A percentile compares a stretch with the other conserved stretches of the same genome.
phyloP scores from a whole-genome alignment of 1,140 invertebrate species.

The Diuraphis noxia region DNA sequence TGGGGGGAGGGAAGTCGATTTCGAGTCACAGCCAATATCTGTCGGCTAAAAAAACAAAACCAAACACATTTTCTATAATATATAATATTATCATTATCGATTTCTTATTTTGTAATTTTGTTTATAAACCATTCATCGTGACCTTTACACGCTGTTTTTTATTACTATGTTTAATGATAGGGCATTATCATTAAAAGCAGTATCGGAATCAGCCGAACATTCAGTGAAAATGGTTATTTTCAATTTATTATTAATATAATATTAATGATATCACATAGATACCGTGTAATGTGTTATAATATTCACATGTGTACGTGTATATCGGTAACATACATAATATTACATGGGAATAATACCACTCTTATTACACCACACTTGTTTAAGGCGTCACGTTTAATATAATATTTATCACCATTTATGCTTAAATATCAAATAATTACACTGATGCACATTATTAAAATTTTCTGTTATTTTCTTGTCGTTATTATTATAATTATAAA shows the following conservation, averaged over 20 bases:
- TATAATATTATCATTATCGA: not conserved
- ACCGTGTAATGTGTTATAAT: not conserved
- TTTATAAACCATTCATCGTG: not conserved
- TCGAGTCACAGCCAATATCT: not conserved
- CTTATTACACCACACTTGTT: not conserved
- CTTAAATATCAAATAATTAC: not conserved
- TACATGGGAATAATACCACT: not conserved
- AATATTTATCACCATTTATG: not conserved
- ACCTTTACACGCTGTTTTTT: not conserved
- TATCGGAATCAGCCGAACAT: not conserved
- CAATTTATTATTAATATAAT: not conserved
- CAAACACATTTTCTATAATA: slow-evolving; percentile 4
- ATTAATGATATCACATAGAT: not conserved
- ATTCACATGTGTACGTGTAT: not conserved
- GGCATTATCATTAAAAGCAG: not conserved
- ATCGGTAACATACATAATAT: too few species aligned
- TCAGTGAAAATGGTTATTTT: not conserved
- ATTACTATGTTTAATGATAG: not conserved
- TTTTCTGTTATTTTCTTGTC: not conserved
- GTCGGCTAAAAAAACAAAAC: slow-evolving; percentile 24
- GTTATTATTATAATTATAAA: not conserved
- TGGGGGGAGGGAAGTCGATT: not conserved
- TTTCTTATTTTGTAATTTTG: not conserved
- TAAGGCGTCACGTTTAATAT: not conserved
- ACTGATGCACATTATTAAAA: not conserved